Evolutionary conservation across 2,888 invertebrate species (phyloP).

Genomic region (Microctonus hyperodae): DNA sequence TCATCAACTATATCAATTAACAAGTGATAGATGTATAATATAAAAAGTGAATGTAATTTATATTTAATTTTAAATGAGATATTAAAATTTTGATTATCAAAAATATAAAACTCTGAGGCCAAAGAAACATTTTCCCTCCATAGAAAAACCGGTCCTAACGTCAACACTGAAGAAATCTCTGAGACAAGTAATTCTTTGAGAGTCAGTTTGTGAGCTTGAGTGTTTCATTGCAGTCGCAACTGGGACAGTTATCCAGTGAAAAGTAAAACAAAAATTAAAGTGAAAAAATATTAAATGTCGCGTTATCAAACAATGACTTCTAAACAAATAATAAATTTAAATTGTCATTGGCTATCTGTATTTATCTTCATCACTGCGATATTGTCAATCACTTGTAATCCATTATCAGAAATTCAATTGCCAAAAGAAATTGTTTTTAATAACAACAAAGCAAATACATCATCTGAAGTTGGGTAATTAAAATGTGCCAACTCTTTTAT

Average conservation of each 20-base stretch:
- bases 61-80: too few relatives aligned
- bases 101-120: constrained; percentile 43
- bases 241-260: neutral
- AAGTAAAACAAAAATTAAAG: neutral
- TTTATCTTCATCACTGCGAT: neutral
- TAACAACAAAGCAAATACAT: neutral
- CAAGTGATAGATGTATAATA: too few relatives aligned
- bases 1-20: too few relatives aligned
- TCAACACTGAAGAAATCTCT: neutral
- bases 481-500: neutral
- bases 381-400: neutral
- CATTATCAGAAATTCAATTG: neutral
- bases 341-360: neutral
- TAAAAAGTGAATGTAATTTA: too few relatives aligned
- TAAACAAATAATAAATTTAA: constrained; percentile 13
- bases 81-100: too few relatives aligned
- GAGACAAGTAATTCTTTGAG: constrained; percentile 24
- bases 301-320: constrained; percentile 5
- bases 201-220: constrained; percentile 33
- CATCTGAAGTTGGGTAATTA: constrained; percentile 1
- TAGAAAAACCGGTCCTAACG: constrained; percentile 32
- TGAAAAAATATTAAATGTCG: constrained; percentile 17
- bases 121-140: constrained; percentile 38
- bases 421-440: neutral
- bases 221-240: constrained; percentile 39